Evolutionary conservation across 1,140 invertebrate species (phyloP).

Genomic region (Conopomorpha cramerella): DNA sequence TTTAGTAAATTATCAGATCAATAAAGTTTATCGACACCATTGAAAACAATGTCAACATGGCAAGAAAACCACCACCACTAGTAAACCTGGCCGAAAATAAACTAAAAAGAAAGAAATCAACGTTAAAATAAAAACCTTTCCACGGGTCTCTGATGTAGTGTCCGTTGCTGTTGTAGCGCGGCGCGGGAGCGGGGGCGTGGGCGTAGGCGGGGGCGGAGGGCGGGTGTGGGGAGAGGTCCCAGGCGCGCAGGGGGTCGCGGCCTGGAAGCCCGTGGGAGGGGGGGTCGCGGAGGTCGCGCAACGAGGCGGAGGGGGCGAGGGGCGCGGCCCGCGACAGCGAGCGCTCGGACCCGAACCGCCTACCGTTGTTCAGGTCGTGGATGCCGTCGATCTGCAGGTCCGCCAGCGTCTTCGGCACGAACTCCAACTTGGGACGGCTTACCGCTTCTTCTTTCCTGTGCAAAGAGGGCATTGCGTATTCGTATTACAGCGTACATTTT

Average conservation of each 20-base stretch:
- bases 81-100: too few relatives aligned
- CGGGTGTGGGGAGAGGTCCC: slow-evolving; percentile 30
- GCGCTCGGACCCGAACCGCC: slow-evolving; percentile 52
- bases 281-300: slow-evolving; percentile 30
- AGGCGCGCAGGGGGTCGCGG: slow-evolving; percentile 29
- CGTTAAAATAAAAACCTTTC: too few relatives aligned
- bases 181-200: slow-evolving; percentile 6
- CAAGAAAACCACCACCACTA: too few relatives aligned
- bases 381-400: slow-evolving; percentile 83
- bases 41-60: too few relatives aligned
- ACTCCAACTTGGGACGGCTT: slow-evolving; percentile 85
- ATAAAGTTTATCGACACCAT: too few relatives aligned
- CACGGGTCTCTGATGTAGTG: too few relatives aligned
- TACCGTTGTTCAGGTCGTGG: slow-evolving; percentile 55
- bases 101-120: too few relatives aligned
- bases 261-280: too few relatives aligned
- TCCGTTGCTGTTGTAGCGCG: slow-evolving; percentile 4
- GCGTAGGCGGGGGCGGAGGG: slow-evolving; percentile 6
- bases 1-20: too few relatives aligned
- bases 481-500: too few relatives aligned
- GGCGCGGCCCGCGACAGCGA: slow-evolving; percentile 32
- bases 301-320: slow-evolving; percentile 33
- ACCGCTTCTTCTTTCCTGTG: slow-evolving; percentile 90
- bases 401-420: slow-evolving; percentile 89
- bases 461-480: too few relatives aligned